Conservation (phyloP, 2,888 invertebrate genomes). For the Masnerella sp. region DNA sequence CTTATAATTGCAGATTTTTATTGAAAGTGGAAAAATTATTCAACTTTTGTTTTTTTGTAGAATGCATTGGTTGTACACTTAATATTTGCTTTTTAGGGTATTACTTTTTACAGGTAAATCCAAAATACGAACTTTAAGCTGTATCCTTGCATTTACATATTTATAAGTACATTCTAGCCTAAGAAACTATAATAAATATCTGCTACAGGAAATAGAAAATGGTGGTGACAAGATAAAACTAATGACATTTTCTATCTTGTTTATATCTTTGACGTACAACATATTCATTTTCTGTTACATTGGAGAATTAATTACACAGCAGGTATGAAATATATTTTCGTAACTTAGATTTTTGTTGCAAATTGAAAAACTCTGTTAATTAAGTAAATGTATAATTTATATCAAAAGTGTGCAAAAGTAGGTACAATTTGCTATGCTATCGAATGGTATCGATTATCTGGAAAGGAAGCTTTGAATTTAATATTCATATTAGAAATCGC, state of each 20-base stretch:
- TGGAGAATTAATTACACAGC: constrained; percentile 28
- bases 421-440: constrained; percentile 62
- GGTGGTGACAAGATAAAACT: background rate
- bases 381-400: no score
- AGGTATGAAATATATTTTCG: constrained; percentile 58
- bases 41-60: constrained; percentile 29
- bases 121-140: background rate
- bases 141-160: background rate
- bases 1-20: constrained; percentile 36
- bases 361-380: no score
- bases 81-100: constrained; percentile 46
- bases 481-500: constrained; percentile 44
- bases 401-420: constrained; percentile 61
- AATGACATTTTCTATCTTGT: constrained; percentile 23
- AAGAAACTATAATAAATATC: no score
- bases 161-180: background rate
- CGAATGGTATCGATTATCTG: constrained; percentile 66
- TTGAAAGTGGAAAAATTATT: constrained; percentile 21
- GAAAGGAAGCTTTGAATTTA: constrained; percentile 60
- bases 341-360: no score
- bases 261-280: constrained; percentile 40
- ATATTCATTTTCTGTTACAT: constrained; percentile 45
- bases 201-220: constrained; percentile 15
- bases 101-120: constrained; percentile 36
- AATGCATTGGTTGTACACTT: constrained; percentile 34